A percentile compares a stretch with the other conserved stretches of the same genome.
phyloP scores from a whole-genome alignment of 2,888 invertebrate genomes.

The Protophormia terraenovae region DNA sequence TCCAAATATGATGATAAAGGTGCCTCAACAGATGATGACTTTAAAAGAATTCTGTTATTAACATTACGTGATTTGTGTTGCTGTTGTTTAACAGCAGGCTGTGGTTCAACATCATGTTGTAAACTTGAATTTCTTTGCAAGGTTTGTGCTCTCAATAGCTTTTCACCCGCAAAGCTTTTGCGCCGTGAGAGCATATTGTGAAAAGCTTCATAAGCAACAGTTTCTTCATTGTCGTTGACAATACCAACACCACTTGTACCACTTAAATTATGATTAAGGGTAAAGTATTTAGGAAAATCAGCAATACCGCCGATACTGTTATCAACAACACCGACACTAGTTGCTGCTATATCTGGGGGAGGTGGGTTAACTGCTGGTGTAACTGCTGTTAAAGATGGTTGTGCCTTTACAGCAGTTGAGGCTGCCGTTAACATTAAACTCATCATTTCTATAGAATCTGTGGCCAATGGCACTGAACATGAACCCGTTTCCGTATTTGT shows the following conservation, averaged over 20 bases:
- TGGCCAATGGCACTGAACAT: conserved; percentile 77
- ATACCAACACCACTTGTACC: not conserved
- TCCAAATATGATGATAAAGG: conserved; percentile 55
- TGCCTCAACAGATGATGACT: conserved; percentile 74
- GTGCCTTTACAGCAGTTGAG: conserved; percentile 75
- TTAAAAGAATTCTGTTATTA: conserved; percentile 66
- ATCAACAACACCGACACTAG: conserved; percentile 66
- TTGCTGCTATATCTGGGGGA: conserved; percentile 68
- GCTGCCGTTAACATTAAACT: conserved; percentile 79
- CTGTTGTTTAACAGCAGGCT: conserved; percentile 5
- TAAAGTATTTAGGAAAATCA: conserved; percentile 55
- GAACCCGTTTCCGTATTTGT: conserved; percentile 78
- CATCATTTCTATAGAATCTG: conserved; percentile 78
- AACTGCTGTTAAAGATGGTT: conserved; percentile 58
- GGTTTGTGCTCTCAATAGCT: conserved; percentile 66
- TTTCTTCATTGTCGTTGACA: conserved; percentile 70
- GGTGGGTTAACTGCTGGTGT: conserved; percentile 43
- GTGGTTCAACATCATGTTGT: conserved; percentile 59
- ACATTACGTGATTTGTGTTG: conserved; percentile 69
- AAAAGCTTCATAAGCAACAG: conserved; percentile 79
- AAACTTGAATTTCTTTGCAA: conserved; percentile 66
- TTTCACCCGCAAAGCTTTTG: conserved; percentile 76
- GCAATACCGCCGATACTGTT: not conserved
- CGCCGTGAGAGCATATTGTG: conserved; percentile 73
- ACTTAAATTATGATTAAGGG: conserved; percentile 44